Evolutionary conservation across 1,140 invertebrate genomes (phyloP).

Genomic region (Onthophagus taurus): DNA sequence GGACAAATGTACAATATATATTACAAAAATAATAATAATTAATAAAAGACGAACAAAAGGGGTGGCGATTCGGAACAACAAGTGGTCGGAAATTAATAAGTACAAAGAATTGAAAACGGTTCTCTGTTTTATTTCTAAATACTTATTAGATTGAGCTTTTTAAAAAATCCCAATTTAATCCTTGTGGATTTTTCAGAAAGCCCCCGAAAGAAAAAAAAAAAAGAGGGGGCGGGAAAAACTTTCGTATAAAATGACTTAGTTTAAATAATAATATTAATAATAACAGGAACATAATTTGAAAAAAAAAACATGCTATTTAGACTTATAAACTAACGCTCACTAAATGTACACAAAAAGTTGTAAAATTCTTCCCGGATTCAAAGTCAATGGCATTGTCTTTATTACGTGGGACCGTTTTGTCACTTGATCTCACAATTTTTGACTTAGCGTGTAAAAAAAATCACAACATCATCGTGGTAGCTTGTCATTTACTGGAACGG

Average conservation of each 20-base stretch:
- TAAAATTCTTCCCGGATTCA: conserved; percentile 10
- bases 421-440: conserved; percentile 18
- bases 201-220: conserved; percentile 6
- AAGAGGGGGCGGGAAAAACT: conserved; percentile 2
- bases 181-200: too few relatives aligned
- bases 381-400: background rate
- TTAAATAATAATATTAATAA: too few relatives aligned
- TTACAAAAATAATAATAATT: conserved; percentile 25
- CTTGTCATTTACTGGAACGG: conserved; percentile 26
- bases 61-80: conserved; percentile 29
- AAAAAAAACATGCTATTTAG: conserved; percentile 13
- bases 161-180: conserved; percentile 12
- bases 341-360: conserved; percentile 15
- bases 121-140: background rate
- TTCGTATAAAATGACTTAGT: conserved; percentile 37
- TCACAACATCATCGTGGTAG: too few relatives aligned
- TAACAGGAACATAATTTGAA: conserved; percentile 41
- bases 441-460: conserved; percentile 33
- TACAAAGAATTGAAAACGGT: conserved; percentile 2
- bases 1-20: conserved; percentile 35
- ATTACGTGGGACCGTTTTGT: background rate
- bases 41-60: conserved; percentile 5
- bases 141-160: conserved; percentile 15
- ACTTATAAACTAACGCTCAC: conserved; percentile 14
- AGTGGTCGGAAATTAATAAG: conserved; percentile 12